Conservation (phyloP, 2,113 vertebrate species). For the Romanogobio albipinnatus region DNA sequence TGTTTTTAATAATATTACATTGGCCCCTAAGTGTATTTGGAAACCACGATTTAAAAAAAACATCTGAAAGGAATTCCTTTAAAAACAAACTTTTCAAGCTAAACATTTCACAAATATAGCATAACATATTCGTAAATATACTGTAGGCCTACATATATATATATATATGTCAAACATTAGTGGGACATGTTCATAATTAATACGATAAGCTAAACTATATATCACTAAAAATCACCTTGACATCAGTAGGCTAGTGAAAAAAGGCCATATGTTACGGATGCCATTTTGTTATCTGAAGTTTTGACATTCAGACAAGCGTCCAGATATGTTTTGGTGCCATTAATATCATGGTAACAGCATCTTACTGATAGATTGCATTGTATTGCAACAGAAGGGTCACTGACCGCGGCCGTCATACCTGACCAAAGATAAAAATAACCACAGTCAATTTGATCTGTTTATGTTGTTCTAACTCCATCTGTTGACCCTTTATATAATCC, state of each 20-base stretch:
- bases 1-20: neutral
- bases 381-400: neutral
- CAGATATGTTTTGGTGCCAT: neutral
- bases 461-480: neutral
- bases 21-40: neutral
- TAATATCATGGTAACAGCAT: neutral
- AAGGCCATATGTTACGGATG: neutral
- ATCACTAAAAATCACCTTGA: neutral
- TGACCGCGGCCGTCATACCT: neutral
- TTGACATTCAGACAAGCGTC: neutral
- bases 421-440: neutral
- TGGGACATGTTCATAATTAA: neutral
- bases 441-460: neutral
- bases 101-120: neutral
- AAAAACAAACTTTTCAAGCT: neutral
- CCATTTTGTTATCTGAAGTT: neutral
- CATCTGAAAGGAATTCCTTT: neutral
- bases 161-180: no score
- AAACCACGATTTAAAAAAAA: no score
- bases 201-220: neutral
- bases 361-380: neutral
- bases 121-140: neutral
- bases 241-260: neutral
- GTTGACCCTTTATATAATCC: conserved; percentile 9
- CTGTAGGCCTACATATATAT: neutral